These are phyloP conservation scores for Kuschelorhynchus macadamiae DNA, from an alignment of 2,888 invertebrate genomes.

Conservation along the genomic window DNA sequence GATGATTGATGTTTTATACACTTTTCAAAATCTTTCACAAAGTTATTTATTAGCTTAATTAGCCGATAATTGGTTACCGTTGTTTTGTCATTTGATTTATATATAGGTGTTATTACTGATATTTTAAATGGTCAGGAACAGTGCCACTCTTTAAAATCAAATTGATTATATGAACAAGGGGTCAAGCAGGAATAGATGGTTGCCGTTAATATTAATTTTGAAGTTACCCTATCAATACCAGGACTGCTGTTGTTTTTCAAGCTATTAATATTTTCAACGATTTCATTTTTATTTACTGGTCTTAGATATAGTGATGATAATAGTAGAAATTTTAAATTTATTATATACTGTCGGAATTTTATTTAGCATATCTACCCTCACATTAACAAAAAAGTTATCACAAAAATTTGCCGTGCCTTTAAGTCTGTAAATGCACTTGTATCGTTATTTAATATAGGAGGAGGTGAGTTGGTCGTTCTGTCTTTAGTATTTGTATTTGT, in stretches of 20 bases:
- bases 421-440: too few species aligned
- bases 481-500: too few species aligned
- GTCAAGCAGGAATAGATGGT: background rate
- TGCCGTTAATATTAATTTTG: background rate
- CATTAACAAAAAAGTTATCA: background rate
- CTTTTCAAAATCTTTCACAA: conserved; percentile 14
- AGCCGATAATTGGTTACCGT: background rate
- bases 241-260: conserved; percentile 1
- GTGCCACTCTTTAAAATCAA: background rate
- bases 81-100: background rate
- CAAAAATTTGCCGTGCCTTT: background rate
- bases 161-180: conserved; percentile 7
- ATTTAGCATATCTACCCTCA: background rate
- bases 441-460: too few species aligned
- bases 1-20: conserved; percentile 1
- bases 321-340: background rate
- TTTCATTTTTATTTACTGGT: conserved; percentile 1
- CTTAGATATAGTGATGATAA: background rate
- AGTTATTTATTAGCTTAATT: conserved; percentile 3
- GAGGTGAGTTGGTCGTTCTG: too few species aligned
- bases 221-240: background rate
- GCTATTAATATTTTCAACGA: background rate
- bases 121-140: conserved; percentile 10
- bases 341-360: background rate
- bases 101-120: conserved; percentile 6